Evolutionary conservation across 2,797 vertebrate species (phyloP).

Genomic region (Protosalanx chinensis): DNA sequence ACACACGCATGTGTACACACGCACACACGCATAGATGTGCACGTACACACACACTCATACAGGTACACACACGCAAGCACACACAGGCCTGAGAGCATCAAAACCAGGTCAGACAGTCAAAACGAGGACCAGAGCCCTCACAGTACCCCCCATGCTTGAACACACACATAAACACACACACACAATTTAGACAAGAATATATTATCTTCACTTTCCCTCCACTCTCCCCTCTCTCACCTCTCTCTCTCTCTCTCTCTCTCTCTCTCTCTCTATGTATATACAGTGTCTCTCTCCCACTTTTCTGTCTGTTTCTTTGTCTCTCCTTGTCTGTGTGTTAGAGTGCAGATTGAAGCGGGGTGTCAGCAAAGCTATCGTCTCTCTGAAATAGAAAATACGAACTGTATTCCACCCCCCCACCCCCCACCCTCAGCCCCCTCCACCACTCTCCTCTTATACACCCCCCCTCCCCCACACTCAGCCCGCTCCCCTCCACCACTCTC

Average conservation of each 20-base stretch:
- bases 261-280: slow-evolving; percentile 15
- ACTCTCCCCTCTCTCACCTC: slow-evolving; percentile 16
- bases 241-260: slow-evolving; percentile 16
- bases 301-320: slow-evolving; percentile 3
- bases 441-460: too few relatives aligned
- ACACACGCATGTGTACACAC: not conserved
- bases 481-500: too few relatives aligned
- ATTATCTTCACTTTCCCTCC: slow-evolving; percentile 2
- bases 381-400: too few relatives aligned
- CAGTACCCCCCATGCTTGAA: too few relatives aligned
- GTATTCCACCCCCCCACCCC: too few relatives aligned
- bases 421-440: too few relatives aligned
- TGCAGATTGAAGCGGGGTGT: slow-evolving; percentile 17
- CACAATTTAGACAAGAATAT: too few relatives aligned
- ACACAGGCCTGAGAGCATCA: not conserved
- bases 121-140: not conserved
- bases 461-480: too few relatives aligned
- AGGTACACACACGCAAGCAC: not conserved
- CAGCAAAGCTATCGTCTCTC: too few relatives aligned
- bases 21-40: not conserved
- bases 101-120: slow-evolving; percentile 7
- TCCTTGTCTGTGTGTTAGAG: not conserved
- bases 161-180: not conserved
- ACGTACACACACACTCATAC: not conserved
- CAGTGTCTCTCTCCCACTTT: not conserved